phyloP scores from a whole-genome alignment of 2,113 vertebrate species.

The Heterotis niloticus region DNA sequence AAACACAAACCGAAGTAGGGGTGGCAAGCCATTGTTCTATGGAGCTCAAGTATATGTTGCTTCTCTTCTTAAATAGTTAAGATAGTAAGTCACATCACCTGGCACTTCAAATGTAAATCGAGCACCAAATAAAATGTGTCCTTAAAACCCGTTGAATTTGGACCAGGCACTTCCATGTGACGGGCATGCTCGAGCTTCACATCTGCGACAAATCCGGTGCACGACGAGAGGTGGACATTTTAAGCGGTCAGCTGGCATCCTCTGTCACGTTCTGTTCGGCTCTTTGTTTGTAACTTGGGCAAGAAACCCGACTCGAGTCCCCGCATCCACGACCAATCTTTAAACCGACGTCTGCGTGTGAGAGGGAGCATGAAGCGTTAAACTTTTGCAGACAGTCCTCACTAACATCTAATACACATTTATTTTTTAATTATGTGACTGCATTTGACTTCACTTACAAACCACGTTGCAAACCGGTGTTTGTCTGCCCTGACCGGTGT shows the following conservation, averaged over 20 bases:
- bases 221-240: background rate
- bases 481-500: constrained; percentile 36
- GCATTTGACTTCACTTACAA: constrained; percentile 24
- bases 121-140: too few species aligned
- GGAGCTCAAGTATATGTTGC: too few species aligned
- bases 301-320: background rate
- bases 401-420: constrained; percentile 26
- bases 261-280: background rate
- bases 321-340: background rate
- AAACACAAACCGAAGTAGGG: too few species aligned
- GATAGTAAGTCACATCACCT: too few species aligned
- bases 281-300: background rate
- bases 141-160: too few species aligned
- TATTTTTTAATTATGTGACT: constrained; percentile 32
- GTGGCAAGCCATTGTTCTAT: too few species aligned
- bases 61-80: too few species aligned
- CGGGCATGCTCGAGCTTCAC: too few species aligned
- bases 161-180: too few species aligned
- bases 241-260: background rate
- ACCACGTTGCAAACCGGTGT: constrained; percentile 40
- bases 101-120: too few species aligned
- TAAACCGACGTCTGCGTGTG: background rate
- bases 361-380: background rate
- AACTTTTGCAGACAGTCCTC: constrained; percentile 10
- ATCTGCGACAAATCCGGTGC: too few species aligned